Percentiles rank a stretch among this genome's conserved stretches.
Evolutionary conservation across 2,113 vertebrate species (phyloP).

Genomic region (Mesembrinibis cayennensis): DNA sequence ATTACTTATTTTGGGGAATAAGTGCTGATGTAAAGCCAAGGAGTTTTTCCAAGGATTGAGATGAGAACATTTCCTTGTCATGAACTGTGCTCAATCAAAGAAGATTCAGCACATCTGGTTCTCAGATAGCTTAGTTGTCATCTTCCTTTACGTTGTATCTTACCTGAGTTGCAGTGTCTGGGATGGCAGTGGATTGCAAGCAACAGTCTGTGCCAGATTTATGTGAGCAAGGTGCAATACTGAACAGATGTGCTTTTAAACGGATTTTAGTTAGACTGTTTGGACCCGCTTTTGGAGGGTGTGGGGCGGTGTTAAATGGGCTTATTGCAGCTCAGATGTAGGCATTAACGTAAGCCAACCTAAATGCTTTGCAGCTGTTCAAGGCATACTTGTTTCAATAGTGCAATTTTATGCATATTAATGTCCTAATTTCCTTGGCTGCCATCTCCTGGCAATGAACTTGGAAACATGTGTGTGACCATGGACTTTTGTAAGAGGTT

Average conservation of each 20-base stretch:
- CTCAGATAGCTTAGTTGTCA: neutral
- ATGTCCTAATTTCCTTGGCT: neutral
- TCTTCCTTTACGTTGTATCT: neutral
- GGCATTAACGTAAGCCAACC: neutral
- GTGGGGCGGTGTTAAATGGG: neutral
- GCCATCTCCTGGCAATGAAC: neutral
- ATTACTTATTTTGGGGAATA: neutral
- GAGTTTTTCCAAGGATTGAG: neutral
- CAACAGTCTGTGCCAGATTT: neutral
- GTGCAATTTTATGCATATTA: neutral
- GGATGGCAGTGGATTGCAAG: neutral
- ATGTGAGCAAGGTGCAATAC: neutral
- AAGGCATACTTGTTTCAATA: neutral
- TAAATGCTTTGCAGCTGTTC: neutral
- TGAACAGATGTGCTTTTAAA: neutral
- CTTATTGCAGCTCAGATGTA: neutral
- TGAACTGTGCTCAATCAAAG: neutral
- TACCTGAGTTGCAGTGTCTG: neutral
- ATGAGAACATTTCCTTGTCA: neutral
- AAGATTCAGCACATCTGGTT: neutral
- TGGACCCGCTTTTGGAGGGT: neutral
- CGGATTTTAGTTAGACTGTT: neutral
- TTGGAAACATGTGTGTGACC: neutral
- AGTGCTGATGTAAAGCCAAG: neutral
- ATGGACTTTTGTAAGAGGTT: neutral